Conservation (phyloP, 2,888 invertebrate species). For the Tetramorium bicarinatum region DNA sequence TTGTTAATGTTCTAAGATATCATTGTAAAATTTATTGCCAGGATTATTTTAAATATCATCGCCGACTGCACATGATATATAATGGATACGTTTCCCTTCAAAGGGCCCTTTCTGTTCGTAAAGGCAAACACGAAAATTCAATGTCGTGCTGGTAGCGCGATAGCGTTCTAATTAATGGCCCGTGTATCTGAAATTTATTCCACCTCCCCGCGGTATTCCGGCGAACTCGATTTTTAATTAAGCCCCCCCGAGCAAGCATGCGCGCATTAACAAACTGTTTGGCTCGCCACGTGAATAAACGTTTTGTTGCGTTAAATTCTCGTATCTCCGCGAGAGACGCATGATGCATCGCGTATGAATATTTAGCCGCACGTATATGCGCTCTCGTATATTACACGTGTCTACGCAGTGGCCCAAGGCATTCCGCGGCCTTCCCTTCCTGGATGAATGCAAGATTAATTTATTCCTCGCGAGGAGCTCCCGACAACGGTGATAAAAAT, state of each 20-base stretch:
- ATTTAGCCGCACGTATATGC: slow-evolving; percentile 68
- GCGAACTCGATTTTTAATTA: slow-evolving; percentile 72
- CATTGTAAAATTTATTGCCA: not conserved
- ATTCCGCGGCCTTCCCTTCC: not conserved
- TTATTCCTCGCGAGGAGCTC: not conserved
- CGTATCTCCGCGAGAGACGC: slow-evolving; percentile 41
- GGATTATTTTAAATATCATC: not conserved
- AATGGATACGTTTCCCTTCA: not conserved
- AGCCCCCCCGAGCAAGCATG: slow-evolving; percentile 48
- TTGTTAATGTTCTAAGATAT: not conserved
- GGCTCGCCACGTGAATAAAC: slow-evolving; percentile 26
- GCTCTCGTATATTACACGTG: slow-evolving; percentile 53
- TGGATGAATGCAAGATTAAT: slow-evolving; percentile 29
- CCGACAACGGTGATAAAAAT: not conserved
- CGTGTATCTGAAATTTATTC: slow-evolving; percentile 68
- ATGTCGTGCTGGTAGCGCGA: slow-evolving; percentile 27
- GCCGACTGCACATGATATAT: not conserved
- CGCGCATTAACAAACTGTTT: slow-evolving; percentile 57
- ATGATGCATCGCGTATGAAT: slow-evolving; percentile 73
- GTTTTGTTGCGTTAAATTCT: slow-evolving; percentile 46
- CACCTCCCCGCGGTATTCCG: slow-evolving; percentile 61
- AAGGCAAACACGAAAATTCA: slow-evolving; percentile 31
- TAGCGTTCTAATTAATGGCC: slow-evolving; percentile 68
- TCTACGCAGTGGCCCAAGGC: slow-evolving; percentile 16
- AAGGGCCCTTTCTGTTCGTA: slow-evolving; percentile 8